Conservation (phyloP, 2,888 invertebrate genomes). For the Orthonevra nobilis region DNA sequence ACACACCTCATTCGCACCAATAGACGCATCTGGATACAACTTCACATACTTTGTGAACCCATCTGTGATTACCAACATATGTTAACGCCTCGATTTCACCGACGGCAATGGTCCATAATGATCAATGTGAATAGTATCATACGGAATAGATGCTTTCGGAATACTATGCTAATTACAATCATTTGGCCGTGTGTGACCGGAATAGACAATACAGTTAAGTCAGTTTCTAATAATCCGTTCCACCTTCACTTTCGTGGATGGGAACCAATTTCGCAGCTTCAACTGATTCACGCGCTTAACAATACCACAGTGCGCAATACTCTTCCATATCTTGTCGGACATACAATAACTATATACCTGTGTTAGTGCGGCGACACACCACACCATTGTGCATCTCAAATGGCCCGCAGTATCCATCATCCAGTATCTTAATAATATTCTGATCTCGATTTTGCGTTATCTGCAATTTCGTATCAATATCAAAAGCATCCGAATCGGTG, state of each 20-base stretch:
- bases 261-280: constrained; percentile 77
- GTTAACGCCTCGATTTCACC: neutral
- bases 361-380: neutral
- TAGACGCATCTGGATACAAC: too few species aligned
- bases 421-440: constrained; percentile 1
- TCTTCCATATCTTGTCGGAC: constrained; percentile 32
- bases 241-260: constrained; percentile 73
- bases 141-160: constrained; percentile 75
- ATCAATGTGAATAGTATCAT: constrained; percentile 76
- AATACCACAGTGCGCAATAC: constrained; percentile 39
- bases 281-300: constrained; percentile 33
- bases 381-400: neutral
- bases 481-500: too few species aligned
- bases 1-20: too few species aligned
- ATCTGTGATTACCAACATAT: neutral
- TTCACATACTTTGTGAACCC: neutral
- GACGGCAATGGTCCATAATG: constrained; percentile 1
- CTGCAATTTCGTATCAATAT: neutral
- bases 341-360: constrained; percentile 5
- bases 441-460: neutral
- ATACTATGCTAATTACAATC: constrained; percentile 77
- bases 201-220: constrained; percentile 37
- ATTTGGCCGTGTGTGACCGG: constrained; percentile 71
- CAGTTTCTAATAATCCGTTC: constrained; percentile 17
- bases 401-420: neutral